Conservation (phyloP, 2,888 invertebrate genomes). For the Leucophora obtusa region DNA sequence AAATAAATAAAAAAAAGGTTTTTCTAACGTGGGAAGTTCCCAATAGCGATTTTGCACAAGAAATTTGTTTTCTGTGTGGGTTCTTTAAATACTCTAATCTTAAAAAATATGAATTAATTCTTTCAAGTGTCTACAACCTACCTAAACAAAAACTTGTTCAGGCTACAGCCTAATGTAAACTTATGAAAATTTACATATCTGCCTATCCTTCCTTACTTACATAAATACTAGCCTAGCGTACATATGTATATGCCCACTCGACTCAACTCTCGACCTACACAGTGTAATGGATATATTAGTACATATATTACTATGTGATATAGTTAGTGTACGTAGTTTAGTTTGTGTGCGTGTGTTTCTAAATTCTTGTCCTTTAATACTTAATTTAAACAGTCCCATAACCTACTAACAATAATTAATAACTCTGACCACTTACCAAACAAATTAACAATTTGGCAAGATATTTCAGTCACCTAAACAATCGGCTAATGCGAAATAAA, state of each 20-base stretch:
- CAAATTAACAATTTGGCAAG: no score
- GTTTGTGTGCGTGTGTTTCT: neutral
- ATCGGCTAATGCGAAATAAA: no score
- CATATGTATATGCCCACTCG: constrained; percentile 7
- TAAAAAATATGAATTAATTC: no score
- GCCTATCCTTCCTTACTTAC: neutral
- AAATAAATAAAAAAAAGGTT: no score
- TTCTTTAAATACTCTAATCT: no score
- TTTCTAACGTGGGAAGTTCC: no score
- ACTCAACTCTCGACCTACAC: constrained; percentile 15
- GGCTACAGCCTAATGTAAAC: neutral
- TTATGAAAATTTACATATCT: constrained; percentile 3
- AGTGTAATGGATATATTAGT: constrained; percentile 1
- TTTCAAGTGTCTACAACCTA: no score
- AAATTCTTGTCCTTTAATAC: neutral
- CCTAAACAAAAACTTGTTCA: neutral
- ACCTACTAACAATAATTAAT: neutral
- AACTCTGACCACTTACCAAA: no score
- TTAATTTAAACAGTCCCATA: neutral
- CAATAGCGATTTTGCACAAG: no score
- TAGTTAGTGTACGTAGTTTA: neutral
- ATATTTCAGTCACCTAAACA: no score
- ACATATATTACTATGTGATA: neutral
- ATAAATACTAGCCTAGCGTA: constrained; percentile 2
- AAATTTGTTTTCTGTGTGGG: no score